Evolutionary conservation across 2,888 invertebrate genomes (phyloP).

Genomic region (Nemotelus pantherinus): DNA sequence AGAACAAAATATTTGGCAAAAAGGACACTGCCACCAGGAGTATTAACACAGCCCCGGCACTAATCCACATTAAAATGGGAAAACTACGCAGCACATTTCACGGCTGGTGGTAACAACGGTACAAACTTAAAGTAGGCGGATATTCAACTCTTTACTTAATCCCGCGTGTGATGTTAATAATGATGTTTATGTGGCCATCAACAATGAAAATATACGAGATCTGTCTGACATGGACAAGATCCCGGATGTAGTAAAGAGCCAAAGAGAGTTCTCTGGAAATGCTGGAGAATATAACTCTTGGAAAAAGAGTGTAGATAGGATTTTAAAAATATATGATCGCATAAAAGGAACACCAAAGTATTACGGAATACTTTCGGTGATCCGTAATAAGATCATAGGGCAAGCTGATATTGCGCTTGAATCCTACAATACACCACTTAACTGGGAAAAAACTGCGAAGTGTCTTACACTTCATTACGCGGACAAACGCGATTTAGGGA

Average conservation of each 20-base stretch:
- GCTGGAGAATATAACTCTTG: conserved; percentile 26
- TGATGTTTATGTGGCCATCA: no score
- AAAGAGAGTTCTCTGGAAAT: conserved; percentile 9
- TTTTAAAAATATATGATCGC: conserved; percentile 23
- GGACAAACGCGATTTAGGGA: conserved; percentile 40
- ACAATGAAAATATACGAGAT: no score
- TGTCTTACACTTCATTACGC: conserved; percentile 48
- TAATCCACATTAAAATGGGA: no score
- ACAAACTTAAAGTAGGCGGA: no score
- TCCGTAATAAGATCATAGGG: conserved; percentile 48
- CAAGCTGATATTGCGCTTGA: conserved; percentile 47
- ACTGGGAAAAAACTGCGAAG: conserved; percentile 41
- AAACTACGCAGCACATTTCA: no score
- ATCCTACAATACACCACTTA: conserved; percentile 47
- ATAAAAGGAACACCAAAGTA: conserved; percentile 24
- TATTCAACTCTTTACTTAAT: no score
- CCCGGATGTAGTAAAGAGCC: conserved; percentile 20
- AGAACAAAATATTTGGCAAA: no score
- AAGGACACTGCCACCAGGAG: no score
- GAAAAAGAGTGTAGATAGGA: conserved; percentile 24
- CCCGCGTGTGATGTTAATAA: no score
- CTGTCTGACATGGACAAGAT: conserved; percentile 6
- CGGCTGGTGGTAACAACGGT: no score
- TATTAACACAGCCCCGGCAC: no score
- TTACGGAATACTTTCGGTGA: no score